Percentiles rank a stretch among this genome's conserved stretches.
Evolutionary conservation across 2,113 vertebrate genomes (phyloP).

Genomic region (Abramis brama): DNA sequence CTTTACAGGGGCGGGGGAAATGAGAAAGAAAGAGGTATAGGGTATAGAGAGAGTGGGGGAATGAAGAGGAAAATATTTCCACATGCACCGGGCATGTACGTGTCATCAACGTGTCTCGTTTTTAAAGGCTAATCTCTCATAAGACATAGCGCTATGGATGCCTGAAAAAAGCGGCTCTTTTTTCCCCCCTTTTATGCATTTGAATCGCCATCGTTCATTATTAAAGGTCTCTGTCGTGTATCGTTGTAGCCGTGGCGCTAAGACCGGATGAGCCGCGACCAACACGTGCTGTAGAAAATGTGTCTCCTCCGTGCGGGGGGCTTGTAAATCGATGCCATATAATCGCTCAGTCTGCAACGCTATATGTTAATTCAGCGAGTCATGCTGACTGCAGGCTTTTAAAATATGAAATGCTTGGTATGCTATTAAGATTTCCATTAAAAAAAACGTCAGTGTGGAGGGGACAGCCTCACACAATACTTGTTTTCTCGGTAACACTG

Average conservation of each 20-base stretch:
- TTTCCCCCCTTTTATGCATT: conserved; percentile 76
- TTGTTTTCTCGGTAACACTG: conserved; percentile 24
- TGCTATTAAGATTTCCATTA: conserved; percentile 66
- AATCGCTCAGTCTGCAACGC: conserved; percentile 91
- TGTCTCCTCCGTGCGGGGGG: conserved; percentile 85
- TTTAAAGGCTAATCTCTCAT: conserved; percentile 89
- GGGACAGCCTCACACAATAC: conserved; percentile 1
- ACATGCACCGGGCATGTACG: conserved; percentile 88
- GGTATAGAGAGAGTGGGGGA: neutral
- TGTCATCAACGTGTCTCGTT: conserved; percentile 89
- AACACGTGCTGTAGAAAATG: conserved; percentile 27
- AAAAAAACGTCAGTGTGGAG: conserved; percentile 1
- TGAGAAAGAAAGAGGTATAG: conserved; percentile 58
- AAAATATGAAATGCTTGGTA: conserved; percentile 78
- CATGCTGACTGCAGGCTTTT: conserved; percentile 75
- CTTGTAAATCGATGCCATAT: conserved; percentile 94
- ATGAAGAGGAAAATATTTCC: conserved; percentile 67
- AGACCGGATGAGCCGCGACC: conserved; percentile 86
- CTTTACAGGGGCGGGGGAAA: conserved; percentile 77
- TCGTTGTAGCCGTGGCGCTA: conserved; percentile 87
- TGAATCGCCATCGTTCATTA: conserved; percentile 87
- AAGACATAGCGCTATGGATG: conserved; percentile 79
- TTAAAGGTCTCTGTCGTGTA: conserved; percentile 90
- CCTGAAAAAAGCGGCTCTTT: conserved; percentile 68
- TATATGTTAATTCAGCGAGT: conserved; percentile 79